Conservation (phyloP, 2,113 vertebrate species). For the Sinosuthora webbiana region DNA sequence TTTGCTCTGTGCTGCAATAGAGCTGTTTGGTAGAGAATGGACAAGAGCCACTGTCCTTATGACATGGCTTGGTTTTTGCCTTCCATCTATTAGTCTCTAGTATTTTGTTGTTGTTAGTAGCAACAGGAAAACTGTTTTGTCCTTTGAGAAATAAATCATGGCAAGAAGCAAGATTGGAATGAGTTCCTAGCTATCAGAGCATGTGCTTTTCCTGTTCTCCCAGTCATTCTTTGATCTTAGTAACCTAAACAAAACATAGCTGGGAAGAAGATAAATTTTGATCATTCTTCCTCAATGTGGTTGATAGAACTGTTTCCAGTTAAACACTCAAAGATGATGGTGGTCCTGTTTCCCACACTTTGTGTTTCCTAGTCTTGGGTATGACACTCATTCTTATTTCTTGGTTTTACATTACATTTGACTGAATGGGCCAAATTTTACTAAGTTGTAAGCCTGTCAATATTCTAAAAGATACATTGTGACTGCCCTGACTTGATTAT, state of each 20-base stretch:
- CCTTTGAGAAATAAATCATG: background rate
- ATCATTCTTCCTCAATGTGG: background rate
- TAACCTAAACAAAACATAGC: background rate
- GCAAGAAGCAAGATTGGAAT: background rate
- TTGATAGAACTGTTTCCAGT: background rate
- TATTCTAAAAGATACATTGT: background rate
- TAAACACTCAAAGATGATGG: background rate
- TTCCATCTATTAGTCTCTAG: background rate
- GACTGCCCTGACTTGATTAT: background rate
- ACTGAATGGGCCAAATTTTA: background rate
- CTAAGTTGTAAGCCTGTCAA: background rate
- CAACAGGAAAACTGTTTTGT: background rate
- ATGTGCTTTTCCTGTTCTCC: background rate
- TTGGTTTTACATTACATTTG: background rate
- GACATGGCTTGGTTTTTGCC: background rate
- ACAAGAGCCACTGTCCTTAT: background rate
- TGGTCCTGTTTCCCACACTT: background rate
- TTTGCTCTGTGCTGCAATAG: background rate
- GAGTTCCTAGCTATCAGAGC: background rate
- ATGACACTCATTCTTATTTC: background rate
- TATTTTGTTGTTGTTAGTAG: background rate
- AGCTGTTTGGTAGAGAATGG: background rate
- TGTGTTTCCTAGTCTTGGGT: background rate
- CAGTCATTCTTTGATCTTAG: background rate
- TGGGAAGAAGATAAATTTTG: background rate